Conservation (phyloP, 2,797 vertebrate genomes). For the Apodemus agrarius region DNA sequence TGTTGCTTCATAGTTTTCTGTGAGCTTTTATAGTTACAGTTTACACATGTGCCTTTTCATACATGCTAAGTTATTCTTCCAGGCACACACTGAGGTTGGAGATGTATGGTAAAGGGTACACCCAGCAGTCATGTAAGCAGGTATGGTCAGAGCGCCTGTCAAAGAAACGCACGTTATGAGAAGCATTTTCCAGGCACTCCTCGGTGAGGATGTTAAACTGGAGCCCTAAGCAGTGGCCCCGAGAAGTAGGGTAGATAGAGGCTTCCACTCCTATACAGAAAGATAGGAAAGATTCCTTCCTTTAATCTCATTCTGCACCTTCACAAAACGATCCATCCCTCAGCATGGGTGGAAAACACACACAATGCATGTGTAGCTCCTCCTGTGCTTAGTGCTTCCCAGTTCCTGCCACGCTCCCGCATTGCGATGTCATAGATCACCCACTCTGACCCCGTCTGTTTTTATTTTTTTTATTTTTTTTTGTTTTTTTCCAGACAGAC, state of each 20-base stretch:
- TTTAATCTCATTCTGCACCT: not conserved
- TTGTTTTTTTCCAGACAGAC: too few relatives aligned
- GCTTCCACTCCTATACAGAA: not conserved
- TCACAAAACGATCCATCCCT: not conserved
- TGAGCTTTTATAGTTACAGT: not conserved
- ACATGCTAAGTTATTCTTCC: not conserved
- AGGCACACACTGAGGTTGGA: not conserved
- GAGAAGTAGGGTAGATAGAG: not conserved
- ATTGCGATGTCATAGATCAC: not conserved
- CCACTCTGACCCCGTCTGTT: not conserved
- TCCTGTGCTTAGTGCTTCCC: not conserved
- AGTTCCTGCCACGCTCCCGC: not conserved
- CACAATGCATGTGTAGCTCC: not conserved
- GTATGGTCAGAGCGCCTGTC: not conserved
- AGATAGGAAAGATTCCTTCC: not conserved
- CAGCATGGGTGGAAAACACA: rapidly evolving
- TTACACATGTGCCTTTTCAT: not conserved
- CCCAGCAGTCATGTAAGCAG: not conserved
- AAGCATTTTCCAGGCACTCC: not conserved
- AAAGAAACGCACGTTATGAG: not conserved
- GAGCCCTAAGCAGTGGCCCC: not conserved
- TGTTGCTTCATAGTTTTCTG: not conserved
- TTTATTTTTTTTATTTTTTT: not conserved
- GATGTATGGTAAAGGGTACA: not conserved
- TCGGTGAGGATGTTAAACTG: not conserved